Evolutionary conservation across 2,797 vertebrate genomes (phyloP), one percentile per base, ranked within the genome.

Genomic region (Taenioides sp.): DNA sequence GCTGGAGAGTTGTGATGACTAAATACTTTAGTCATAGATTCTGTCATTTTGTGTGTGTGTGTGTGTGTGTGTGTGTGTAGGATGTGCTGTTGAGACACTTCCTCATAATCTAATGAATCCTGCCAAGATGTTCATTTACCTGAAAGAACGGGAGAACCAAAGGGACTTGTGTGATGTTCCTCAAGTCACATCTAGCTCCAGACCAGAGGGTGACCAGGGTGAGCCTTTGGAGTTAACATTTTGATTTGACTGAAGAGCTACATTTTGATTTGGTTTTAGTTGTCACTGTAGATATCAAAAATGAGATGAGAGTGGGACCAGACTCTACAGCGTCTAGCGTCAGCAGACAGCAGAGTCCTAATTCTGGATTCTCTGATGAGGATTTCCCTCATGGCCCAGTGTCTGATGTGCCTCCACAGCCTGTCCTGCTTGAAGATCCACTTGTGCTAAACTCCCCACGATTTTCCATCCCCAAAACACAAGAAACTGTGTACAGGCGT

Each of bases 401-500:
- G n/a, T 55, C 76, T 0, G 23, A 58, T 6, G 18, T 7, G 10
- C 50, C 16, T 0, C 14, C 58, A 0, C 75, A 75, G n/a, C 67
- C 66, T 0, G 52, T 82, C 70, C 54, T 89, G 47, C 61, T 88
- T 0, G 86, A 92, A 52, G 93, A 94, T 75, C 68, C 91, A 0
- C 79, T 94, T 0, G 72, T 94, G 9, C 82, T 93, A 47, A 84
- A 84, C 4, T 85, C 91, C 0, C 94, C 94, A 3, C 74, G 68
- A 4, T 57, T 94, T 43, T 84, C 79, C 40, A 90, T 94, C 70
- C 93, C 93, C 0, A 91, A 89, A 72, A 93, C 86, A 71, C 69
- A 74, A 2, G 57, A 57, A 5, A 1, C 70, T 16, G 50, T 71
- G 37, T 78, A 87, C 72, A 91, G 82, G 69, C 64, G 49, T 22